Conservation (phyloP, 2,797 vertebrate genomes). For the Sciaenops ocellatus region DNA sequence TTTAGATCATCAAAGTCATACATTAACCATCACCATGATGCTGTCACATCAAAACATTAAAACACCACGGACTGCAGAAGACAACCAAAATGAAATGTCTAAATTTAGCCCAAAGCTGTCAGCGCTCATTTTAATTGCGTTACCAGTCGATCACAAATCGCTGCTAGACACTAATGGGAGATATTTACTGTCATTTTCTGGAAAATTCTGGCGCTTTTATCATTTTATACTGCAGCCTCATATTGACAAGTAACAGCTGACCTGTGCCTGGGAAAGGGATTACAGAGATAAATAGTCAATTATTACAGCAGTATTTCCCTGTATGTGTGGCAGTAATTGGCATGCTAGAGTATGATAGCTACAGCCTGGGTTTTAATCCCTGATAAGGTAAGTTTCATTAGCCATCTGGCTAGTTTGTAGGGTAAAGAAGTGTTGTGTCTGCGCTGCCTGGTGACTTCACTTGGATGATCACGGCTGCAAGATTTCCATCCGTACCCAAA, state of each 20-base stretch:
- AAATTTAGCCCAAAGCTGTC: slow-evolving; percentile 79
- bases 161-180: slow-evolving; percentile 65
- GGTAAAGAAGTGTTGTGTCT: slow-evolving; percentile 66
- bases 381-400: slow-evolving; percentile 84
- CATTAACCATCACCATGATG: slow-evolving; percentile 71
- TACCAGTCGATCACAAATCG: slow-evolving; percentile 78
- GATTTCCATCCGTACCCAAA: slow-evolving; percentile 70
- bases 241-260: slow-evolving; percentile 82
- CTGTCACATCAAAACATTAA: slow-evolving; percentile 74
- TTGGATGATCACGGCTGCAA: slow-evolving; percentile 56
- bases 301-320: slow-evolving; percentile 71
- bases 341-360: slow-evolving; percentile 74
- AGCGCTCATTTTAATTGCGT: slow-evolving; percentile 76
- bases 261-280: slow-evolving; percentile 75
- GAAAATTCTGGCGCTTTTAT: slow-evolving; percentile 72
- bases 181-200: slow-evolving; percentile 78
- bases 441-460: slow-evolving; percentile 60
- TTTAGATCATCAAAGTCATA: slow-evolving; percentile 79
- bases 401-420: slow-evolving; percentile 77
- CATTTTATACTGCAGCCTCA: slow-evolving; percentile 63
- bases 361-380: slow-evolving; percentile 80
- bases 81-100: slow-evolving; percentile 73
- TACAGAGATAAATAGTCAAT: slow-evolving; percentile 81
- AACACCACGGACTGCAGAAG: slow-evolving; percentile 59
- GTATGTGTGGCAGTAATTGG: slow-evolving; percentile 73